Conservation (phyloP, 2,888 invertebrate species). For the Pseudococcus jackbeardsleyi region DNA sequence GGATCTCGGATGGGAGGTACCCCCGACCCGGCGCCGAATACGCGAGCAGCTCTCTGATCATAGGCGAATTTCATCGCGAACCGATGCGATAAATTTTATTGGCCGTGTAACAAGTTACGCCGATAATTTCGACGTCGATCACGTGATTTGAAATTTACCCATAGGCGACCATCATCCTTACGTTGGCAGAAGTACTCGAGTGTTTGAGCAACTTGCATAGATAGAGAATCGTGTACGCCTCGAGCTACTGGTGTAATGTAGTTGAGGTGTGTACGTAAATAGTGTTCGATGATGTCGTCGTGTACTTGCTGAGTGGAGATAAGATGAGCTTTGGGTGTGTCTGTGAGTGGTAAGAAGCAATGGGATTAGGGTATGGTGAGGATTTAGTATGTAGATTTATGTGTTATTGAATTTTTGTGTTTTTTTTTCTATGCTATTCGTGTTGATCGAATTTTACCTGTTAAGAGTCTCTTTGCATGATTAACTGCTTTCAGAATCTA, state of each 20-base stretch:
- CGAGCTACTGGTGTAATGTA: background rate
- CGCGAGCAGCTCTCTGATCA: conserved; percentile 13
- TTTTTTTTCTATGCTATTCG: no score
- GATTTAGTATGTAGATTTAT: no score
- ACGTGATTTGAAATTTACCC: conserved; percentile 18
- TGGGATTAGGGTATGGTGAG: no score
- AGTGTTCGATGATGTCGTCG: no score
- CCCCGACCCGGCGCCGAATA: background rate
- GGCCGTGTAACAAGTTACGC: background rate
- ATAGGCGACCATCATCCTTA: background rate
- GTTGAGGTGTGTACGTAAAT: no score
- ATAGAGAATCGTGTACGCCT: background rate
- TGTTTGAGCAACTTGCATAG: background rate
- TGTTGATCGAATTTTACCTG: no score
- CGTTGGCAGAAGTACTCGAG: background rate
- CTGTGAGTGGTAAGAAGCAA: no score
- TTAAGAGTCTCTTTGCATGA: no score
- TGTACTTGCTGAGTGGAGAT: no score
- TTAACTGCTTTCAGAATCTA: no score
- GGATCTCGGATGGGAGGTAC: conserved; percentile 20
- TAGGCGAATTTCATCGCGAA: conserved; percentile 28
- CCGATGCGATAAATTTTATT: conserved; percentile 33
- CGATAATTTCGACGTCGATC: conserved; percentile 13
- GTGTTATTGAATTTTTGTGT: no score
- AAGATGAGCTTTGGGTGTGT: no score